phyloP scores from a whole-genome alignment of 2,797 vertebrate genomes.

The Microctenopoma lineatum region DNA sequence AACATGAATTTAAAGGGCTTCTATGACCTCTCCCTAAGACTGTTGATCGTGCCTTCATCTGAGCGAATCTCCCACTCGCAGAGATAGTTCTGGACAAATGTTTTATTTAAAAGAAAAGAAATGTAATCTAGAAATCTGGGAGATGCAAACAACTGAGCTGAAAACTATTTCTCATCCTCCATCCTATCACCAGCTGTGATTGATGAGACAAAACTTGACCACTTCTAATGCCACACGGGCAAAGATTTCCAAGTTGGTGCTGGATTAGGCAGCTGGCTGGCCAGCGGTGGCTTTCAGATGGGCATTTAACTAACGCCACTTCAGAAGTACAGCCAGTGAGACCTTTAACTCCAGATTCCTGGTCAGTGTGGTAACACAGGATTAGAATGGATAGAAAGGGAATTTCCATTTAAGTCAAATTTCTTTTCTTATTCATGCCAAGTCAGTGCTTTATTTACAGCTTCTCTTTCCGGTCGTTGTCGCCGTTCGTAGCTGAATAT shows the following conservation, averaged over 20 bases:
- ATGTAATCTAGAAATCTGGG: not conserved
- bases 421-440: conserved; percentile 39
- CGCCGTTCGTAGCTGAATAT: conserved; percentile 3
- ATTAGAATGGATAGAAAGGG: conserved; percentile 62
- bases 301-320: conserved; percentile 64
- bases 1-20: conserved; percentile 43
- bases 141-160: not conserved
- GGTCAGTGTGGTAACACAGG: conserved; percentile 67
- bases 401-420: conserved; percentile 60
- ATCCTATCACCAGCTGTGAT: conserved; percentile 13
- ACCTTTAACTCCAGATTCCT: conserved; percentile 75
- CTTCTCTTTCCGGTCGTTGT: not conserved
- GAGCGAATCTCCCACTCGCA: conserved; percentile 15
- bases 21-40: conserved; percentile 43
- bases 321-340: conserved; percentile 65
- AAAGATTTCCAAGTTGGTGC: conserved; percentile 46
- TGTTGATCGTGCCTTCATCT: conserved; percentile 22
- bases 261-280: conserved; percentile 49
- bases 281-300: conserved; percentile 51
- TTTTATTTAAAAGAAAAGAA: not conserved
- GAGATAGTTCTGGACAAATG: conserved; percentile 18
- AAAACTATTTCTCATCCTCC: not conserved
- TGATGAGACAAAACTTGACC: conserved; percentile 22
- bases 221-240: conserved; percentile 23
- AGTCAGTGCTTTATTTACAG: conserved; percentile 39